phyloP scores from a whole-genome alignment of 2,797 vertebrate genomes.

The Manis pentadactyla region DNA sequence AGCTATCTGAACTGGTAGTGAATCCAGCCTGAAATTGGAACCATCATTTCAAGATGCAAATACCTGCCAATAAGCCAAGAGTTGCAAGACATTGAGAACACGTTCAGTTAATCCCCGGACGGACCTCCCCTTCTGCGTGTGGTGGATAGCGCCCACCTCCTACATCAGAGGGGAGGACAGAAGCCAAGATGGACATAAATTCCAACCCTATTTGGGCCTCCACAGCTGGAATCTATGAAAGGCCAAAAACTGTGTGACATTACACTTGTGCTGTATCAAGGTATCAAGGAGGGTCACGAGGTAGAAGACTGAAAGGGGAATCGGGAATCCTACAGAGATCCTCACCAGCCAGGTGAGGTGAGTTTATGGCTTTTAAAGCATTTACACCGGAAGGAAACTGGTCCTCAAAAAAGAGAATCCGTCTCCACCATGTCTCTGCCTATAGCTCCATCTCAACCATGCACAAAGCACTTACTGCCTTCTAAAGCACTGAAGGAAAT shows the following conservation, averaged over 20 bases:
- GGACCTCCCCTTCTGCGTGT: neutral
- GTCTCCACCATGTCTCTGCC: neutral
- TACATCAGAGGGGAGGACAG: neutral
- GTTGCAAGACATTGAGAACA: neutral
- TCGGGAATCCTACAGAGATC: neutral
- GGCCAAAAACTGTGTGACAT: neutral
- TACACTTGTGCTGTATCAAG: neutral
- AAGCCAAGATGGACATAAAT: neutral
- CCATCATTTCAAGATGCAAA: neutral
- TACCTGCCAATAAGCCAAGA: neutral
- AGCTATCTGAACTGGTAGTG: neutral
- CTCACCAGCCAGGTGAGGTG: neutral
- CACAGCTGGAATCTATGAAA: neutral
- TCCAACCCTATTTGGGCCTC: neutral
- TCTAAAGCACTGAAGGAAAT: slow-evolving; percentile 29
- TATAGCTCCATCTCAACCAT: neutral
- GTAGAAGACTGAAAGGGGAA: neutral
- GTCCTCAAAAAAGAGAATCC: neutral
- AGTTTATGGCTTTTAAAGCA: neutral
- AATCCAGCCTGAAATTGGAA: neutral
- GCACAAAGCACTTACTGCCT: neutral
- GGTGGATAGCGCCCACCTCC: neutral
- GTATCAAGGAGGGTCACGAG: neutral
- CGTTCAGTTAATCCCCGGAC: neutral
- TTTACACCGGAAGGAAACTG: neutral